These are phyloP conservation scores for Matsumyia berberina DNA, from an alignment of 2,888 invertebrate species.

Conservation along the genomic window DNA sequence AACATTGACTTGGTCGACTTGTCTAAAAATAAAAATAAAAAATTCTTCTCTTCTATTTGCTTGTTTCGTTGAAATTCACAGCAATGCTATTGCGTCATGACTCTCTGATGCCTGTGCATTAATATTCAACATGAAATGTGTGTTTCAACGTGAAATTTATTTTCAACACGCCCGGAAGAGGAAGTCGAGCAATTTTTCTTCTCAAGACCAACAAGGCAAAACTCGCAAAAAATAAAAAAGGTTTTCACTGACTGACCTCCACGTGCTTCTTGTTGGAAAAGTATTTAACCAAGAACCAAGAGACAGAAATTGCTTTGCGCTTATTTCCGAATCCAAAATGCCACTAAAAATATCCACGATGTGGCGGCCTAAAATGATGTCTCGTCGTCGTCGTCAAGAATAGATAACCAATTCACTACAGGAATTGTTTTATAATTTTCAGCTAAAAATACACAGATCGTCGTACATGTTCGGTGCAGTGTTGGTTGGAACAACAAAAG, in stretches of 20 bases:
- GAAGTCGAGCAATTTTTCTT: constrained; percentile 1
- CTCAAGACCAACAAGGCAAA: not conserved
- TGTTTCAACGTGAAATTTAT: not conserved
- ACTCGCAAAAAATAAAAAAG: not conserved
- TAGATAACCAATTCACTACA: constrained; percentile 10
- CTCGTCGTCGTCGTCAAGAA: constrained; percentile 8
- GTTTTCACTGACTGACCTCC: not conserved
- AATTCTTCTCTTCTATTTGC: not conserved
- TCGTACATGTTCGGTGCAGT: not conserved
- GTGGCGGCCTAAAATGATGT: constrained; percentile 34
- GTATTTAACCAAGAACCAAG: not conserved
- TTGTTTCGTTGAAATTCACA: not conserved
- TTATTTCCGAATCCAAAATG: constrained; percentile 10
- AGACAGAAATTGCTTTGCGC: not conserved
- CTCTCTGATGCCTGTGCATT: not conserved
- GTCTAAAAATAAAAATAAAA: constrained; percentile 7
- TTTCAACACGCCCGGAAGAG: constrained; percentile 7
- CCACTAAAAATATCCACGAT: constrained; percentile 29
- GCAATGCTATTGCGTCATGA: constrained; percentile 10
- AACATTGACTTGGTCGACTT: constrained; percentile 1
- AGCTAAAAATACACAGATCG: constrained; percentile 12
- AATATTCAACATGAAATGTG: not conserved
- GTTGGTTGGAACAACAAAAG: constrained; percentile 4
- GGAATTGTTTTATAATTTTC: constrained; percentile 12
- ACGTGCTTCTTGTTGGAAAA: not conserved